Evolutionary conservation across 2,888 invertebrate species (phyloP), one percentile per base, ranked within the genome.

Genomic region (Gymnosoma rotundatum): DNA sequence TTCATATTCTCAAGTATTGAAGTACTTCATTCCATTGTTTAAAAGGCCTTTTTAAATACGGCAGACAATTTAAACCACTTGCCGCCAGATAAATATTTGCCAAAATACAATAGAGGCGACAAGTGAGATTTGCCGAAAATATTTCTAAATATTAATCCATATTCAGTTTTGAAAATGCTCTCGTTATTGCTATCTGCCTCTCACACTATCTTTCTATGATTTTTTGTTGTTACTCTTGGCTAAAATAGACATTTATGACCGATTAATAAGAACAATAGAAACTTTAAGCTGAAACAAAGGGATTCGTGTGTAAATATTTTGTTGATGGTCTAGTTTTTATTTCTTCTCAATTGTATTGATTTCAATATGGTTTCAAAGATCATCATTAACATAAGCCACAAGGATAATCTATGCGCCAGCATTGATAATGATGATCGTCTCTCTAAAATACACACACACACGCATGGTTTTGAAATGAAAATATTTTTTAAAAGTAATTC

Each of bases 1-100:
- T 91, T 91, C 90, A 91, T 90, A 89, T 91, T 90, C 21, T 92
- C 91, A 92, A 92, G 32, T 32, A 32, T 6, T 32, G 32, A 32
- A 32, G 90, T 91, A 90, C 90, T 83, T 86, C 64, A 18, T 54
- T 42, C 20, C 56, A 74, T 78, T 75, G 52, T 61, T 80, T 16
- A n/a, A 7, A 52, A 58, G 20, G 63, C 64, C 48, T 58, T 14
- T 58, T 38, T 61, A 69, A 38, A 69, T 70, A 58, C 45, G 52
- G 45, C 74, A 70, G 70, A 83, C 75, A 58, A 45, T 50, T 54
- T 74, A 81, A 84, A 74, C 78, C 81, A 70, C 81, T 72, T 78
- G 84, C 70, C 84, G 84, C 81, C 81, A 45, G 84, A 81, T 73
- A 69, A 76, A 66, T 72, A 64, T 84, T 84, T 78, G 78, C 64